Evolutionary conservation across 2,888 invertebrate species (phyloP), one percentile per base, ranked within the genome.

Genomic region (Temnothorax rugatulus): DNA sequence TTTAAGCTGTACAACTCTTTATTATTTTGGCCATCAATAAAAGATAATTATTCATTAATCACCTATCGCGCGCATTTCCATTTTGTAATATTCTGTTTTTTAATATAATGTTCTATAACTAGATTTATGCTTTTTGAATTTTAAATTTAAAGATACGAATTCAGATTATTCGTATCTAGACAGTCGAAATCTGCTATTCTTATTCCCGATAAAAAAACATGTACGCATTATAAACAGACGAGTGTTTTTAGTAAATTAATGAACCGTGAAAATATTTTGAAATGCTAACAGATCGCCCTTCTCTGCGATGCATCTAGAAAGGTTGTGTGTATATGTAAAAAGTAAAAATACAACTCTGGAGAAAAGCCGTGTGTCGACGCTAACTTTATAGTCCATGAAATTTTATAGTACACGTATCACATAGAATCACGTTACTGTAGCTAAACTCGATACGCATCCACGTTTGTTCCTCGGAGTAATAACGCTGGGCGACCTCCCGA

Each of bases 401-500:
- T 69, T 79, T 79, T 79, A 47, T 81, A 81, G 21, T 13, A 21
- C 47, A 21, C 18, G 47, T 79, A 44, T 79, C 34, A 47, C 15
- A n/a, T 21, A 47, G 59, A 81, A 81, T 81, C 59, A 54, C 44
- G 34, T 79, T 47, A 47, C 34, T 69, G 69, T 54, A 50, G 13
- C 52, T 52, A 73, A 79, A 79, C 47, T 47, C 59, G 44, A 79
- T 69, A 54, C 57, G 18, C 57, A 59, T 59, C 21, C 59, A 47
- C 25, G 59, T 90, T 90, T 90, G 89, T 90, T 89, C 84, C 84
- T 86, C 79, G 73, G 83, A 89, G 88, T 90, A 90, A 90, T 90
- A 90, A 90, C 85, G 25, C 54, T 83, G 85, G 86, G 90, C 81
- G 84, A 86, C 68, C 68, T 83, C 57, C 66, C 41, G 38, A 38